These are phyloP conservation scores for Hecatera dysodea DNA, from an alignment of 2,888 invertebrate genomes.

Conservation along the genomic window DNA sequence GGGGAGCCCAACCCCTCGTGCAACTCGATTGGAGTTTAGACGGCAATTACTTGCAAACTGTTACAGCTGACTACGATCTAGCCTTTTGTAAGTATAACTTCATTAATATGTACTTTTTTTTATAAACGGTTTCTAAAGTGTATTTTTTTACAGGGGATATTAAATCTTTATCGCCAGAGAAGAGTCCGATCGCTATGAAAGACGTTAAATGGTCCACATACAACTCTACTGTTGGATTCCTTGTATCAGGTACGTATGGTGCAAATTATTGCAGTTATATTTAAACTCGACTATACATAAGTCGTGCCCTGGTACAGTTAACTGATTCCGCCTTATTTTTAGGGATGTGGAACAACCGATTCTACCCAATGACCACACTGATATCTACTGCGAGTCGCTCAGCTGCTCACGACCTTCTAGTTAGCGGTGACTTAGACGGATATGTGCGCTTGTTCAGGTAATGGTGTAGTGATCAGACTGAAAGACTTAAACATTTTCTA, in stretches of 20 bases:
- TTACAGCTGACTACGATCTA: slow-evolving; percentile 97
- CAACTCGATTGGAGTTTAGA: slow-evolving; percentile 98
- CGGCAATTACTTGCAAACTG: slow-evolving; percentile 96
- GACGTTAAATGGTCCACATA: slow-evolving; percentile 97
- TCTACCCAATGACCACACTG: slow-evolving; percentile 96
- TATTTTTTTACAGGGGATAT: slow-evolving; percentile 94
- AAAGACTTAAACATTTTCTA: neutral
- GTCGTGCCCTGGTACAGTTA: neutral
- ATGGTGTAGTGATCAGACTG: neutral
- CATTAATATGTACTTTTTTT: neutral
- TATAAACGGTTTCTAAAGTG: slow-evolving; percentile 5
- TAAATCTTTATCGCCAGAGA: slow-evolving; percentile 96
- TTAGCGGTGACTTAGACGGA: slow-evolving; percentile 97
- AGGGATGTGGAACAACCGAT: slow-evolving; percentile 97
- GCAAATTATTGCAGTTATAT: neutral
- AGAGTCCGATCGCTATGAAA: slow-evolving; percentile 97
- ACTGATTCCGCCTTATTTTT: slow-evolving; percentile 34
- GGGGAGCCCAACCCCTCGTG: slow-evolving; percentile 95
- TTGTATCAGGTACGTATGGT: slow-evolving; percentile 92
- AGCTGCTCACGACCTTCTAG: slow-evolving; percentile 95
- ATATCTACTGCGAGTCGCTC: slow-evolving; percentile 95
- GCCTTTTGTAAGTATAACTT: slow-evolving; percentile 94
- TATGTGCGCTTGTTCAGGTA: slow-evolving; percentile 96
- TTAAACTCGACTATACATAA: neutral
- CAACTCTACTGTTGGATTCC: slow-evolving; percentile 96